phyloP scores from a whole-genome alignment of 2,888 invertebrate genomes.

The Trissonchulus latispiculum region DNA sequence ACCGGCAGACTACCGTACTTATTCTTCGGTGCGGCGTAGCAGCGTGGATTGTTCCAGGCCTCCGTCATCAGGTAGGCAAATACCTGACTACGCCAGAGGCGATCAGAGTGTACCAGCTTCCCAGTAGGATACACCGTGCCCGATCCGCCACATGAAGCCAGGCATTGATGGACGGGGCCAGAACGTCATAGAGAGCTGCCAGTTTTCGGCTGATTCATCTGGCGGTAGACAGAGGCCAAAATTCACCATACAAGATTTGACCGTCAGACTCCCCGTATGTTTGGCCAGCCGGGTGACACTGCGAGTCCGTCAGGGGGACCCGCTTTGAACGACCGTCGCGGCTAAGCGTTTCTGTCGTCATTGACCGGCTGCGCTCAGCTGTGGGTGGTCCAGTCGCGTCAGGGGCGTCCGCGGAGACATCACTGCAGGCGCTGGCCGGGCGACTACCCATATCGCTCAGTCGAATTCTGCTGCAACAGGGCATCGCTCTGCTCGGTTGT shows the following conservation, averaged over 20 bases:
- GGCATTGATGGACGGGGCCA: constrained; percentile 33
- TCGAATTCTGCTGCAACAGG: constrained; percentile 21
- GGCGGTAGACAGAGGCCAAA: constrained; percentile 32
- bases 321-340: neutral
- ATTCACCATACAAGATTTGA: constrained; percentile 20
- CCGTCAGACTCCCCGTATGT: neutral
- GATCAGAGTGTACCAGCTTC: neutral
- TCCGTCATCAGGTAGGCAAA: constrained; percentile 31
- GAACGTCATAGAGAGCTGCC: constrained; percentile 35
- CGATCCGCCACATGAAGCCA: constrained; percentile 31
- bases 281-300: neutral
- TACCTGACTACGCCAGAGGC: constrained; percentile 24
- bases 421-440: neutral
- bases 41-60: constrained; percentile 27
- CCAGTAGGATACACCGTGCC: constrained; percentile 19
- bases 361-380: neutral
- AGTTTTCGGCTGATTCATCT: constrained; percentile 31
- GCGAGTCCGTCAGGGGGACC: neutral
- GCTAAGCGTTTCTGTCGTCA: neutral
- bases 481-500: no score
- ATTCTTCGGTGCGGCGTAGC: constrained; percentile 8
- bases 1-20: neutral
- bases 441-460: neutral
- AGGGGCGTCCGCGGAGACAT: neutral
- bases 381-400: neutral